Percentiles rank a stretch among this genome's conserved stretches.
phyloP scores from a whole-genome alignment of 2,797 vertebrate genomes.

The Diceros bicornis region DNA sequence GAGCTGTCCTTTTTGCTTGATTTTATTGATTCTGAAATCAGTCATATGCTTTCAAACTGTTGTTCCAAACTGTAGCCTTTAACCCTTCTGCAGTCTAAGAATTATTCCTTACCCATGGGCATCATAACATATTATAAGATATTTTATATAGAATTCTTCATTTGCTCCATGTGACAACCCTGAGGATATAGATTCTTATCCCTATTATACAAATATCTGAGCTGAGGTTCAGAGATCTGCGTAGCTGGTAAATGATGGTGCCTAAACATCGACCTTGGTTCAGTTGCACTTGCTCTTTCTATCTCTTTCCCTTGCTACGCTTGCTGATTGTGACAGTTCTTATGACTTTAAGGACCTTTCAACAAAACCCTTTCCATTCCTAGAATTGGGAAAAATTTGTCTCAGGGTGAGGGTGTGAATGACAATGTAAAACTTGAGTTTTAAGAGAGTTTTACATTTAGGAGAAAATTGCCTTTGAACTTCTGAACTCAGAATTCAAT shows the following conservation, averaged over 20 bases:
- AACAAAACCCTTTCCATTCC: not conserved
- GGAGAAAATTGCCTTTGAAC: slow-evolving; percentile 38
- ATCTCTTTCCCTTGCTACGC: not conserved
- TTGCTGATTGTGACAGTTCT: not conserved
- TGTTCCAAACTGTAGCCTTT: not conserved
- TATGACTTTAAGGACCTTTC: not conserved
- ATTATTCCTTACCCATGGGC: not conserved
- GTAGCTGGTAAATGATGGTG: not conserved
- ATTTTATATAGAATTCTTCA: not conserved
- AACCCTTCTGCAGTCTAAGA: not conserved
- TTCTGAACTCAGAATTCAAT: not conserved
- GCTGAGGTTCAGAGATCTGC: not conserved
- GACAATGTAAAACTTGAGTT: slow-evolving; percentile 19
- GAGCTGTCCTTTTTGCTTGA: not conserved
- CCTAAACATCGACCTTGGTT: not conserved
- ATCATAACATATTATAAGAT: not conserved
- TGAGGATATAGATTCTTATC: not conserved
- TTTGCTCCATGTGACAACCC: not conserved
- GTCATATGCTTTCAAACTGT: not conserved
- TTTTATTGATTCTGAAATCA: not conserved
- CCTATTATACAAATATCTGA: not conserved
- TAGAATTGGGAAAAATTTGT: not conserved
- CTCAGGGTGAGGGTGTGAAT: not conserved
- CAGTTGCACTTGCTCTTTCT: not conserved
- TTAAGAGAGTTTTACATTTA: not conserved